Evolutionary conservation across 2,113 vertebrate genomes (phyloP), one percentile per base, ranked within the genome.

Genomic region (Acanthochromis polyacanthus): DNA sequence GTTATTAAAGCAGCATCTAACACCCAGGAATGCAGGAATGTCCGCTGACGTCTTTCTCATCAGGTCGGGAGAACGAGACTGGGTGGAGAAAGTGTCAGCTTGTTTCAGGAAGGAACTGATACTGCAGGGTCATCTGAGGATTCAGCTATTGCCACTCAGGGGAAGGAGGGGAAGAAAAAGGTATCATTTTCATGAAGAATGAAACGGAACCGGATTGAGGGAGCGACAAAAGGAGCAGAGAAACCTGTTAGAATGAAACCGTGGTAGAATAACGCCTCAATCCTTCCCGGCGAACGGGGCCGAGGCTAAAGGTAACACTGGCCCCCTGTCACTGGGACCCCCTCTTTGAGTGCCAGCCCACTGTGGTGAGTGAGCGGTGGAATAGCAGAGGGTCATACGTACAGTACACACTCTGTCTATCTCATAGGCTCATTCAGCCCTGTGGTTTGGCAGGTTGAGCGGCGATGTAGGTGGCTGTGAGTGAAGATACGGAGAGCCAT

Each of bases 11-110:
- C 83, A 40, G 71, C 76, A 78, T 71, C 79, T 32, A 74, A 84
- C 88, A 92, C 91, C 74, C 80, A 4, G 92, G 90, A 80, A 90
- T 85, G 90, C 93, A 91, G 95, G 93, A 95, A 95, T 85, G 95
- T 91, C 90, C 88, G 10, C 83, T 90, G 80, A 92, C 75, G 74
- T 93, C 90, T 93, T 90, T 81, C 84, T 91, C 55, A 71, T 87
- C 80, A 80, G 67, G 50, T 69, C 61, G 36, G 20, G 6, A 25
- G 57, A 43, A 71, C 16, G 36, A 83, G 72, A 68, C 30, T 1
- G 72, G 71, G 40, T 28, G 82, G 71, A 63, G 60, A 84, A 38
- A 79, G 73, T 73, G 74, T 80, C 78, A 32, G 51, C 36, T 57
- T 43, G 58, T 83, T 76, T 76, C 75, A 88, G 88, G 82, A 87